A percentile compares a stretch with the other conserved stretches of the same genome.
phyloP scores from a whole-genome alignment of 2,888 invertebrate species.

The Baccha elongata region DNA sequence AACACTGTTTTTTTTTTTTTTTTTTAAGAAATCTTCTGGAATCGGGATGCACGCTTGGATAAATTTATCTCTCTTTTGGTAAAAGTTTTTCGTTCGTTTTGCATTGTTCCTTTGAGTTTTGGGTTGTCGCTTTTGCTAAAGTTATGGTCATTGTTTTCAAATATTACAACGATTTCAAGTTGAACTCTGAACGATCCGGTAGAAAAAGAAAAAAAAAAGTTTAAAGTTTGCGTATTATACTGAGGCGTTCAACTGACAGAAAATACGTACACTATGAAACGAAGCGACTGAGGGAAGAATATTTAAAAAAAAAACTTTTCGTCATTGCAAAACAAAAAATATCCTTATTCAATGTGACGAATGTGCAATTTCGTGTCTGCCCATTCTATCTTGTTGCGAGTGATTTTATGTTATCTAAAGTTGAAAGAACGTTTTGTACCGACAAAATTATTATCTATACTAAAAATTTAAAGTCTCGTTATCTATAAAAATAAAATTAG shows the following conservation, averaged over 20 bases:
- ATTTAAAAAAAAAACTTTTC: conserved; percentile 39
- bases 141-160: conserved; percentile 72
- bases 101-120: conserved; percentile 63
- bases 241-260: conserved; percentile 48
- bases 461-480: too few relatives aligned
- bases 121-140: conserved; percentile 58
- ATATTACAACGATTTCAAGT: conserved; percentile 66
- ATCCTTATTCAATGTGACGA: conserved; percentile 21
- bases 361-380: conserved; percentile 23
- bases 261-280: conserved; percentile 21
- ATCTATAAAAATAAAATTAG: too few relatives aligned
- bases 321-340: conserved; percentile 39
- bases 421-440: too few relatives aligned
- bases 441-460: too few relatives aligned
- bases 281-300: neutral
- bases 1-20: neutral
- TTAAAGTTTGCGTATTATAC: conserved; percentile 55
- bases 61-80: conserved; percentile 66
- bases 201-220: conserved; percentile 21
- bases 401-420: neutral
- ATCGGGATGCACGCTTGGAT: conserved; percentile 59
- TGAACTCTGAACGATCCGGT: conserved; percentile 61
- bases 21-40: conserved; percentile 28
- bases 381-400: neutral
- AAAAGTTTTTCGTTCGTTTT: conserved; percentile 53